Evolutionary conservation across 92 coral and sea anemone genomes (phyloP), one percentile per base, ranked within the genome.

Genomic region (Porites rus): DNA sequence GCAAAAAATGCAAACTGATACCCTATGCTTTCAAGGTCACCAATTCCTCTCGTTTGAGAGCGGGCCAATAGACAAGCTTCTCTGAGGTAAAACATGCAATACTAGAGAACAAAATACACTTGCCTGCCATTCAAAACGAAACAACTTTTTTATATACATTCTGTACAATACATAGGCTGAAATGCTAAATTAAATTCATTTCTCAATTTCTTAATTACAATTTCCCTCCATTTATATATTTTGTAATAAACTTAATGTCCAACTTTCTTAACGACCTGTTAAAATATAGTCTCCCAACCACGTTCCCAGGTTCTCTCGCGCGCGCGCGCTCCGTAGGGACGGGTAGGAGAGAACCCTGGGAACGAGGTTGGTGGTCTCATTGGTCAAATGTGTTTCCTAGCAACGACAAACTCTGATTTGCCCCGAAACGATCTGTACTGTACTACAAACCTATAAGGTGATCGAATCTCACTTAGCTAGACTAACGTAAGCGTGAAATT

Each of bases 121-220:
- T 50, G 22, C 9, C 12, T 8, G 56, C 76, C 62, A 28, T 69
- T 81, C 76, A 58, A 38, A 38, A 38, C 46, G 24, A 69, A 77
- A 67, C 13, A 19, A 51, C 60, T 51, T 65, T 65, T 69, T n/a
- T 81, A 69, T 81, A 56, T 71, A 81, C 77, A 81, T 81, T 24
- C 53, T 38, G 77, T 71, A 81, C 46, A 38, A 38, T 38, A 38
- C 69, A 81, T 38, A 43, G 2, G 19, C 69, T 81, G 59, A 52
- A 69, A 31, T 59, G 12, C 4, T 52, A 38, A 70, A 58, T 81
- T 58, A 58, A 71, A 70, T n/a, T 24, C 16, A 69, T 43, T 81
- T 58, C 20, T 56, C 19, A 71, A 70, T 28, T 24, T 70, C 69
- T 31, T 80, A 19, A 68, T 80, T 38, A 65, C 59, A 63, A 63